phyloP scores from a whole-genome alignment of 2,113 vertebrate species.

The Pithys albifrons region DNA sequence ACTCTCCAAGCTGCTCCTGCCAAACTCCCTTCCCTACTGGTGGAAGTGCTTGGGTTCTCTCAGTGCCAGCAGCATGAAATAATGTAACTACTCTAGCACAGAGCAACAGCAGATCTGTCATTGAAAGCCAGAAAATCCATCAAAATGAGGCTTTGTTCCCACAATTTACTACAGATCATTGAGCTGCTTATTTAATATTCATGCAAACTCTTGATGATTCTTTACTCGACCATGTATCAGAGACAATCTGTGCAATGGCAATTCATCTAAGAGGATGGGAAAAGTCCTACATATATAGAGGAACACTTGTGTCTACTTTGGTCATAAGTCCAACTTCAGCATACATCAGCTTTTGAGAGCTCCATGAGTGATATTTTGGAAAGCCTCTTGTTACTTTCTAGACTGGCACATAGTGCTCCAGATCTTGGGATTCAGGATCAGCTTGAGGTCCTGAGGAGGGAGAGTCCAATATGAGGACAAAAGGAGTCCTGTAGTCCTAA shows the following conservation, averaged over 20 bases:
- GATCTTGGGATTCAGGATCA: neutral
- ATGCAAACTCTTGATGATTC: neutral
- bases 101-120: conserved; percentile 11
- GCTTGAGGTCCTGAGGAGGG: neutral
- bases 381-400: neutral
- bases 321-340: neutral
- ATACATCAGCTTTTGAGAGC: neutral
- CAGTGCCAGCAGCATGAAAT: neutral
- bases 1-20: neutral
- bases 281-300: neutral
- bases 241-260: neutral
- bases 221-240: neutral
- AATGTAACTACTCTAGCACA: neutral
- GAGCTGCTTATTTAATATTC: neutral
- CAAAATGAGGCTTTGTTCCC: neutral
- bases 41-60: neutral
- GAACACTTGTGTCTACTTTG: neutral
- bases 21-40: neutral
- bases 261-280: neutral
- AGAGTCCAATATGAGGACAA: neutral
- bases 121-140: conserved; percentile 8
- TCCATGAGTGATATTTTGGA: neutral
- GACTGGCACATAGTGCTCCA: neutral
- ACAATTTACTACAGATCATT: neutral
- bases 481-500: neutral